Conservation (phyloP, 2,888 invertebrate species). For the Cylindroiulus punctatus region DNA sequence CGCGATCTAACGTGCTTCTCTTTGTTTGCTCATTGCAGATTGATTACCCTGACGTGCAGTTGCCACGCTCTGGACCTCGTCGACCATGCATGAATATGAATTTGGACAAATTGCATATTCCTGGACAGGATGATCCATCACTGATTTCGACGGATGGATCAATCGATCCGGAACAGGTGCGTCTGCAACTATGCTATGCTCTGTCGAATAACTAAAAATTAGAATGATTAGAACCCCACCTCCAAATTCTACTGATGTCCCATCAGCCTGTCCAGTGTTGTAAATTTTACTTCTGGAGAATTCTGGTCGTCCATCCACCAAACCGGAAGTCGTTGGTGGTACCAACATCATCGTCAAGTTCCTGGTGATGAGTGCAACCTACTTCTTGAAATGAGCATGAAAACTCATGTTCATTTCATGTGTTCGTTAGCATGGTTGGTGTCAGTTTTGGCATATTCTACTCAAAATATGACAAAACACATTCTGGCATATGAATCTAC, state of each 20-base stretch:
- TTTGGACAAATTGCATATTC: conserved; percentile 64
- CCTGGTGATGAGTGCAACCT: too few species aligned
- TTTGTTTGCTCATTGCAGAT: conserved; percentile 70
- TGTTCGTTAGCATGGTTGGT: too few species aligned
- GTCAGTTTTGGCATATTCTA: too few species aligned
- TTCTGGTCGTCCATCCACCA: background rate
- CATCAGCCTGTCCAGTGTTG: too few species aligned
- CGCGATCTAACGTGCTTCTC: background rate
- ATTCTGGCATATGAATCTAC: too few species aligned
- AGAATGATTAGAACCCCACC: background rate
- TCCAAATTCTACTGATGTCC: too few species aligned
- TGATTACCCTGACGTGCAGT: conserved; percentile 75
- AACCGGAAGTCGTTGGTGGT: background rate
- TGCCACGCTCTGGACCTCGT: conserved; percentile 64
- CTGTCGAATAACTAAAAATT: background rate
- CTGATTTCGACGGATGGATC: conserved; percentile 50
- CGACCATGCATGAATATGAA: conserved; percentile 61
- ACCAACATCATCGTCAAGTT: too few species aligned
- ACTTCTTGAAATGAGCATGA: too few species aligned
- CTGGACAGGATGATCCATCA: conserved; percentile 62
- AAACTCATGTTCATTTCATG: too few species aligned
- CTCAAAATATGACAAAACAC: too few species aligned
- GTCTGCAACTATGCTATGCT: background rate
- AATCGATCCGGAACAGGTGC: conserved; percentile 54
- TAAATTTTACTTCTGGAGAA: too few species aligned